Percentiles rank a stretch among this genome's conserved stretches.
Evolutionary conservation across 2,113 vertebrate genomes (phyloP).

Genomic region (Bothrops jararaca): DNA sequence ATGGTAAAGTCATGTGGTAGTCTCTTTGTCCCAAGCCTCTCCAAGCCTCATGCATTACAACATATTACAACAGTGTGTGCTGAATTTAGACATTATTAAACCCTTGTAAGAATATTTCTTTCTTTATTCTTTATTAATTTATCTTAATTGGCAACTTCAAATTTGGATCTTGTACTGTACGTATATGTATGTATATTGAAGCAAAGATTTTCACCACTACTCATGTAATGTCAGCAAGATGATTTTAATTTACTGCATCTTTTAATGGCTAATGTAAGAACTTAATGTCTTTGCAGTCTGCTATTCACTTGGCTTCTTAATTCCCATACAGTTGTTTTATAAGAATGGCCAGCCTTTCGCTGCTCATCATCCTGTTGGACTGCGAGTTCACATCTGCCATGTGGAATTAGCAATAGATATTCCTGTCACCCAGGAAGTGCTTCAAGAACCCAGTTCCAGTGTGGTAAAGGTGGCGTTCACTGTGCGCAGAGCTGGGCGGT

Average conservation of each 20-base stretch:
- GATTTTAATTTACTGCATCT: neutral
- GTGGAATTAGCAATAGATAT: conserved; percentile 93
- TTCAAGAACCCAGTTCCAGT: conserved; percentile 89
- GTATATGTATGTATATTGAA: neutral
- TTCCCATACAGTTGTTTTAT: conserved; percentile 84
- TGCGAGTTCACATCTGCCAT: conserved; percentile 94
- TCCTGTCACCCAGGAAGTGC: conserved; percentile 93
- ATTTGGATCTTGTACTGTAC: neutral
- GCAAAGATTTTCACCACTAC: neutral
- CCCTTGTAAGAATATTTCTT: conserved; percentile 14
- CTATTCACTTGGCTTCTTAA: conserved; percentile 36
- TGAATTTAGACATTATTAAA: neutral
- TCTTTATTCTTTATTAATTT: too few relatives aligned
- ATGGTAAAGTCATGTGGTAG: too few relatives aligned
- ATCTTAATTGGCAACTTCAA: conserved; percentile 12
- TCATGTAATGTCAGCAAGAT: neutral
- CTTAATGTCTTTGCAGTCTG: conserved; percentile 7
- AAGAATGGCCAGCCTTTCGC: conserved; percentile 97
- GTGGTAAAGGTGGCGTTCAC: conserved; percentile 96
- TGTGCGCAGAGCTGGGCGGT: conserved; percentile 93
- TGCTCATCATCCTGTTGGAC: conserved; percentile 85
- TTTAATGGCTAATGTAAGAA: neutral
- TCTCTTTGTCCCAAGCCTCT: too few relatives aligned
- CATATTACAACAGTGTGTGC: too few relatives aligned
- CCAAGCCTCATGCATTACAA: too few relatives aligned